These are phyloP conservation scores for Carcharodon carcharias DNA, from an alignment of 2,797 vertebrate genomes.

Conservation along the genomic window DNA sequence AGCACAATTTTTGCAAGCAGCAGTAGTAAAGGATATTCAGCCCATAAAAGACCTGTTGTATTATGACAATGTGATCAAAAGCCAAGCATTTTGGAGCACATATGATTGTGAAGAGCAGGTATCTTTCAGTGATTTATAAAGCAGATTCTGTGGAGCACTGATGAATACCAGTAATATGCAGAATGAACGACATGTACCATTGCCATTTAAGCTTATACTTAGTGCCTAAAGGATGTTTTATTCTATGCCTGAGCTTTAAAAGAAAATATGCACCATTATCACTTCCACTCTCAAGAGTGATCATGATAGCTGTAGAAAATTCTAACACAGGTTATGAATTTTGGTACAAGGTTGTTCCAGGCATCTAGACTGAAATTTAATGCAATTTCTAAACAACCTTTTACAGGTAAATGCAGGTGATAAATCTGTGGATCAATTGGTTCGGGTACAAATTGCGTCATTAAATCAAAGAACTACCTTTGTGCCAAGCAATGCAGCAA, in stretches of 20 bases:
- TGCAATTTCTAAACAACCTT: background rate
- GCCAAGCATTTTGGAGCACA: background rate
- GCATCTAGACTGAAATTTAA: background rate
- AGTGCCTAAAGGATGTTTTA: background rate
- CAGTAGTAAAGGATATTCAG: background rate
- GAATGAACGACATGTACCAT: background rate
- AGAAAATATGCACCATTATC: background rate
- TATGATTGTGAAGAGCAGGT: background rate
- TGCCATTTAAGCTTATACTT: background rate
- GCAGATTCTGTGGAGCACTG: background rate
- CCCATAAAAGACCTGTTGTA: no score
- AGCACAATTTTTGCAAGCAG: background rate
- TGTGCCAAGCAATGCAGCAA: conserved; percentile 55
- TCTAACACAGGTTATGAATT: background rate
- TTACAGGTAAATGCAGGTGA: background rate
- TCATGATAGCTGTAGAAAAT: background rate
- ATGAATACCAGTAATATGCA: background rate
- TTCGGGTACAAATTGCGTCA: background rate
- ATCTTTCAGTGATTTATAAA: background rate
- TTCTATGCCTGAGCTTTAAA: background rate
- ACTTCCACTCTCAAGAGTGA: background rate
- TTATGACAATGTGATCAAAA: background rate
- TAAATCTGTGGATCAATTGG: background rate
- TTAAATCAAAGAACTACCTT: conserved; percentile 56
- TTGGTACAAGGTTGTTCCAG: background rate